These are phyloP conservation scores for Pantala flavescens DNA, from an alignment of 1,140 invertebrate genomes.

Conservation along the genomic window DNA sequence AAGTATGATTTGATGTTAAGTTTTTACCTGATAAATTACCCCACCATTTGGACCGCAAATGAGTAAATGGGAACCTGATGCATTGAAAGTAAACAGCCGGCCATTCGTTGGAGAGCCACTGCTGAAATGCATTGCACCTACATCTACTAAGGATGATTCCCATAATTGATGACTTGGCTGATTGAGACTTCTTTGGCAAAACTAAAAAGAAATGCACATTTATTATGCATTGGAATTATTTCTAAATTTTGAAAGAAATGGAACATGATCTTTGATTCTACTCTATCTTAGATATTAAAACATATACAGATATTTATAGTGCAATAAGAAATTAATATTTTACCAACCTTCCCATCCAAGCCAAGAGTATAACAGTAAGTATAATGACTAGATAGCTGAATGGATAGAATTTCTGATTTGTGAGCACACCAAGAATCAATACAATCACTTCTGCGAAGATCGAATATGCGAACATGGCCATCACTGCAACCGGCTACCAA, in stretches of 20 bases:
- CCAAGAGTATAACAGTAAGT: conserved; percentile 47
- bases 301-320: no score
- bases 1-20: background rate
- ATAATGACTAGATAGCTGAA: conserved; percentile 45
- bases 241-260: no score
- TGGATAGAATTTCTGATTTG: conserved; percentile 40
- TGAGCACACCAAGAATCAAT: conserved; percentile 45
- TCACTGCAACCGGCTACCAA: conserved; percentile 49
- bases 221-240: no score
- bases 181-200: background rate
- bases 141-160: background rate
- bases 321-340: no score
- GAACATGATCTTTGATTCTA: no score
- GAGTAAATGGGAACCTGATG: background rate
- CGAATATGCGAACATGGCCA: conserved; percentile 48
- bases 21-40: background rate
- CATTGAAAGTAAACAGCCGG: background rate
- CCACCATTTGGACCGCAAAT: background rate
- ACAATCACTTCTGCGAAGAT: conserved; percentile 44
- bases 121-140: background rate
- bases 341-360: conserved; percentile 39
- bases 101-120: background rate
- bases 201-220: background rate
- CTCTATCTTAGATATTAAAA: no score
- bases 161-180: background rate